phyloP scores from a whole-genome alignment of 2,888 invertebrate species.

The Anoncus sp. region DNA sequence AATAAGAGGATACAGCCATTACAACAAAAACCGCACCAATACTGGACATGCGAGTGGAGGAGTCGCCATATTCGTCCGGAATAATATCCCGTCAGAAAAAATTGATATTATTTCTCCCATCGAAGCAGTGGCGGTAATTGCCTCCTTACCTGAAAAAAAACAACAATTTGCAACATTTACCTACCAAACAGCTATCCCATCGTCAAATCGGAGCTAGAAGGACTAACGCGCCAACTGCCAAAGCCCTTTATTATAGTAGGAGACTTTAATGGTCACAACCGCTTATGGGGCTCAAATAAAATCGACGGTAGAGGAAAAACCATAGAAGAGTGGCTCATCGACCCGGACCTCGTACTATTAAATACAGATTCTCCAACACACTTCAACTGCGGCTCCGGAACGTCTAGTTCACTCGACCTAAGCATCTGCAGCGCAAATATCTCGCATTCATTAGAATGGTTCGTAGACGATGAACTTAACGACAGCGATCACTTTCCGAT shows the following conservation, averaged over 20 bases:
- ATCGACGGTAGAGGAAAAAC: slow-evolving; percentile 4
- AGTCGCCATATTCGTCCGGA: too few species aligned
- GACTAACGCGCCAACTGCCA: slow-evolving; percentile 64
- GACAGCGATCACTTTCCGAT: slow-evolving; percentile 5
- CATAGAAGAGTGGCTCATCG: not conserved
- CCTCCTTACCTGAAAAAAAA: too few species aligned
- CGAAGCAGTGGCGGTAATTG: too few species aligned
- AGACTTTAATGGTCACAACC: slow-evolving; percentile 48
- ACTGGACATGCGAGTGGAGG: too few species aligned
- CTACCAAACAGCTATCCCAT: too few species aligned
- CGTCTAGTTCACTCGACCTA: slow-evolving; percentile 1
- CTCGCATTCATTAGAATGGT: not conserved
- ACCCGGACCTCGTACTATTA: slow-evolving; percentile 3
- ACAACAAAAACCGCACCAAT: too few species aligned
- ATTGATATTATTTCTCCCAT: too few species aligned
- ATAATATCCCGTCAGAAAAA: too few species aligned
- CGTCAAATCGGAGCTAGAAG: slow-evolving; percentile 36
- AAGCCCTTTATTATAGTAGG: slow-evolving; percentile 66
- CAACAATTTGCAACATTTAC: too few species aligned
- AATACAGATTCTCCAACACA: slow-evolving; percentile 1
- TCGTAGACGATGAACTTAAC: not conserved
- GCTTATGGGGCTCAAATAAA: not conserved
- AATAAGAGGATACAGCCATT: too few species aligned
- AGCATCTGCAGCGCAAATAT: slow-evolving; percentile 16
- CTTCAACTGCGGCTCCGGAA: slow-evolving; percentile 9